These are phyloP conservation scores for Tragelaphus buxtoni DNA, from an alignment of 2,113 vertebrate genomes.

Conservation along the genomic window DNA sequence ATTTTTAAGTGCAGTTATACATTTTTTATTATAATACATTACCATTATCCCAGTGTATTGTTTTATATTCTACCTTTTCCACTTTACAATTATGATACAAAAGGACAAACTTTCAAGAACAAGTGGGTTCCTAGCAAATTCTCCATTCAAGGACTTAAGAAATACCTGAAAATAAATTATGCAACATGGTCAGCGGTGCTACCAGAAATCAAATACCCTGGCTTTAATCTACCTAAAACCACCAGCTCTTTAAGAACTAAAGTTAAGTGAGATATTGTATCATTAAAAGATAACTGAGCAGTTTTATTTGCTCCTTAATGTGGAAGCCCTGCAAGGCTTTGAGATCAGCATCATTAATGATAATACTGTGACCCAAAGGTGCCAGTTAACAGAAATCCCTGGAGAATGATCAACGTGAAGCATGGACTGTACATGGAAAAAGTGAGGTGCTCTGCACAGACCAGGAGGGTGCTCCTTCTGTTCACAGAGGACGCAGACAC, in stretches of 20 bases:
- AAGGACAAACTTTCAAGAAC: background rate
- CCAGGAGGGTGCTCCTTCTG: background rate
- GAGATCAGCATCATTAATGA: background rate
- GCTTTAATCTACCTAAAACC: background rate
- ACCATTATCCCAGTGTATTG: background rate
- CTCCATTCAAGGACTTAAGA: background rate
- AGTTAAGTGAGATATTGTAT: conserved; percentile 22
- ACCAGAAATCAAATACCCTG: background rate
- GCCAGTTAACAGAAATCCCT: background rate
- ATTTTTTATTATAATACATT: background rate
- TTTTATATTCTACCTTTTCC: background rate
- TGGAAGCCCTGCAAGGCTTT: background rate
- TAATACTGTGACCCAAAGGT: background rate
- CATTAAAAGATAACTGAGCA: background rate
- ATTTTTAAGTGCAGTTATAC: background rate
- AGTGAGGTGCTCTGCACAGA: background rate
- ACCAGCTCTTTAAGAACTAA: conserved; percentile 24
- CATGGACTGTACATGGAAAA: background rate
- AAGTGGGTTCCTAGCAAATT: background rate
- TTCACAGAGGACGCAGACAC: background rate
- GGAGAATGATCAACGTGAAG: background rate
- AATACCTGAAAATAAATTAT: background rate
- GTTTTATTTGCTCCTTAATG: background rate
- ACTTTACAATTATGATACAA: background rate
- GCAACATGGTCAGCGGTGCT: background rate